Evolutionary conservation across 2,113 vertebrate species (phyloP), one percentile per base, ranked within the genome.

Genomic region (Chaetodon trifascialis): DNA sequence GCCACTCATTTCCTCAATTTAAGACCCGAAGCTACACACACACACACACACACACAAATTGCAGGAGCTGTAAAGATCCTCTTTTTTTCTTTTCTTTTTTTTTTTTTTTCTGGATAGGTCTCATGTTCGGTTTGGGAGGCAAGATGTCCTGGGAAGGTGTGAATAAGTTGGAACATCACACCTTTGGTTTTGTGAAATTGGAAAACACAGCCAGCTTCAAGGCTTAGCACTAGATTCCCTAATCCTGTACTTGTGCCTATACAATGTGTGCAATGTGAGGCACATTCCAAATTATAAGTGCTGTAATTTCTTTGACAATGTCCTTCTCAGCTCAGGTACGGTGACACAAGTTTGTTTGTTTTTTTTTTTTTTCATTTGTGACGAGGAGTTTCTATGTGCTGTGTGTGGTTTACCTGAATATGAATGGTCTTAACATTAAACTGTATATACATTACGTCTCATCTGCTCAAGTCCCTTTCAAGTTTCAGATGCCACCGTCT

Each of bases 131-230:
- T 73, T 69, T 36, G 7, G 21, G 70, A 86, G 63, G 47, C n/a
- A 62, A 66, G 73, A 77, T 77, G 66, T 81, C 79, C 75, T 68
- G 44, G 44, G 44, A 81, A 69, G 78, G 58, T 88, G 86, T 86
- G 70, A 89, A 86, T 80, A 85, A 69, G 62, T 55, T 38, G 70
- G 81, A 88, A 76, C 49, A 83, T 88, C 79, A 69, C 80, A 84
- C 77, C 79, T 89, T 81, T 82, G 60, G 63, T 73, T 82, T 87
- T 9, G 73, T 56, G 59, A 78, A 82, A 89, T 62, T 76, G 56
- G 59, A 68, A 86, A 85, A 78, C 67, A 80, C 42, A 76, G 47
- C 46, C 42, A 51, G 80, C 70, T 66, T 54, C 11, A n/a, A 68
- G 70, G 55, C 56, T 76, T 12, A 54, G 23, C 40, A n/a, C 14